Conservation (phyloP, 2,888 invertebrate genomes). For the Amphipyra tragopoginis region DNA sequence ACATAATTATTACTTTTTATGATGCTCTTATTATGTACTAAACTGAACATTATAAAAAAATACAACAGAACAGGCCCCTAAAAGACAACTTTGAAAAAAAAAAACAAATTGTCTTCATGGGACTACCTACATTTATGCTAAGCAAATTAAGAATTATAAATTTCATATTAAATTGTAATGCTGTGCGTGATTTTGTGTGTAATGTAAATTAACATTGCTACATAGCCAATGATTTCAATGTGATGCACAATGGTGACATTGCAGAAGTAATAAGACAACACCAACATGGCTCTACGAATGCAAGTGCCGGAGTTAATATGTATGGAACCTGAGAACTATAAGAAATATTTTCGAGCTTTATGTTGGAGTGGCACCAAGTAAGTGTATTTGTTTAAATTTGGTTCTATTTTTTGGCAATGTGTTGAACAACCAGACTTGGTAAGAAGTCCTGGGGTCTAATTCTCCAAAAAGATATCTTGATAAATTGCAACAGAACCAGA, state of each 20-base stretch:
- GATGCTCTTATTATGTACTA: too few species aligned
- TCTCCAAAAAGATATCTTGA: too few species aligned
- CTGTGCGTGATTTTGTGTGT: conserved; percentile 8
- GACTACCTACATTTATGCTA: conserved; percentile 8
- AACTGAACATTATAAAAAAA: too few species aligned
- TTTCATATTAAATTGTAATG: conserved; percentile 2
- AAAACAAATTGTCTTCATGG: too few species aligned
- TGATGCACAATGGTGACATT: conserved; percentile 54
- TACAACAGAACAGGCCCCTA: too few species aligned
- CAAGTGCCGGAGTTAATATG: conserved; percentile 80
- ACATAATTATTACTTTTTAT: too few species aligned
- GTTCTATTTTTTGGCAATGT: not conserved
- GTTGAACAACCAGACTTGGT: too few species aligned
- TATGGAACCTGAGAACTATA: conserved; percentile 85
- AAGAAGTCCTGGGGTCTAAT: too few species aligned
- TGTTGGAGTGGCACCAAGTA: conserved; percentile 85
- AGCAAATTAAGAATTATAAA: conserved; percentile 14
- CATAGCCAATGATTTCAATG: conserved; percentile 27
- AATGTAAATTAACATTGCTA: not conserved
- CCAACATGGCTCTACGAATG: conserved; percentile 72
- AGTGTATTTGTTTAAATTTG: conserved; percentile 33
- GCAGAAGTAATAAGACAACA: conserved; percentile 55
- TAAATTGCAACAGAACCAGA: too few species aligned
- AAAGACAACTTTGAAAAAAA: too few species aligned
- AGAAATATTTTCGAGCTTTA: conserved; percentile 78